phyloP scores from a whole-genome alignment of 2,797 vertebrate genomes.

The Pseudopleuronectes americanus region DNA sequence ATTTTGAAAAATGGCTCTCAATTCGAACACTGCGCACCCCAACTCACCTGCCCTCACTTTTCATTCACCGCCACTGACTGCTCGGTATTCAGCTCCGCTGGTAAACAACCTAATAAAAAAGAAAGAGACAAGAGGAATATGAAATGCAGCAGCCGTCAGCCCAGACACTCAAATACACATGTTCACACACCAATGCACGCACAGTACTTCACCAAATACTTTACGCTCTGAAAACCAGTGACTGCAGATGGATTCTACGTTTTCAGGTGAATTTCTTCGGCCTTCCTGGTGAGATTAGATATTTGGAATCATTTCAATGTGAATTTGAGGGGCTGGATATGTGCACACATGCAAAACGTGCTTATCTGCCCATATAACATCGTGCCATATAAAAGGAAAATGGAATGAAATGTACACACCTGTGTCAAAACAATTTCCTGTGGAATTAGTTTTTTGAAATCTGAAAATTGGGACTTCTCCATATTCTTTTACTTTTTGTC shows the following conservation, averaged over 20 bases:
- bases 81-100: conserved; percentile 56
- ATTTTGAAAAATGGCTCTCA: conserved; percentile 77
- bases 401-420: too few species aligned
- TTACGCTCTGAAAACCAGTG: conserved; percentile 8
- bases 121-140: conserved; percentile 43
- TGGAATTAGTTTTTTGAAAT: too few species aligned
- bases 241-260: background rate
- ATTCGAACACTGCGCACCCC: conserved; percentile 44
- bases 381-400: too few species aligned
- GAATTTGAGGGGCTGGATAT: too few species aligned
- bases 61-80: conserved; percentile 30
- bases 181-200: conserved; percentile 32
- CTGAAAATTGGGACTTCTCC: too few species aligned
- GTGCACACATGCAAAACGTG: too few species aligned
- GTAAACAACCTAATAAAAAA: conserved; percentile 66
- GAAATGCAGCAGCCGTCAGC: conserved; percentile 36
- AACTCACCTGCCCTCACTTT: conserved; percentile 28
- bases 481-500: too few species aligned
- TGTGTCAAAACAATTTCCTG: too few species aligned
- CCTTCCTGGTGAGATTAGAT: background rate
- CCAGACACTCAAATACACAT: conserved; percentile 24
- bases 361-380: too few species aligned
- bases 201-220: conserved; percentile 16
- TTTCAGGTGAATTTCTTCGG: background rate
- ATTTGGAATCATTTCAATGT: background rate